Evolutionary conservation across 1,140 invertebrate species (phyloP).

Genomic region (Aphidius gifuensis): DNA sequence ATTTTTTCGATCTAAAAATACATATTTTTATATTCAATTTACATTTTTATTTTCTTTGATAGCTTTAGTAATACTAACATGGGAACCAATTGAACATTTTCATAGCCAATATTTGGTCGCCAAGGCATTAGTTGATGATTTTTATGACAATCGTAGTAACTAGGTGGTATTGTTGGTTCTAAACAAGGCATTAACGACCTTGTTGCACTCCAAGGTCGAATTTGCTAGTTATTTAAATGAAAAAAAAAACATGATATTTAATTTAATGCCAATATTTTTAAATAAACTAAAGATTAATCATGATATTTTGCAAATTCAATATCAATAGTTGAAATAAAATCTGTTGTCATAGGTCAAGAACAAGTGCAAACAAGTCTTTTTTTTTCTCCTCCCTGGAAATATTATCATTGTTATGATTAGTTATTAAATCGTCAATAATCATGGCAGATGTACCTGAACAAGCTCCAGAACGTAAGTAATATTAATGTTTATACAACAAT

Average conservation of each 20-base stretch:
- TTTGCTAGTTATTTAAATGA: constrained; percentile 50
- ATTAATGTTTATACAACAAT: background rate
- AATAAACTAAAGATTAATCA: background rate
- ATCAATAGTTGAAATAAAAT: background rate
- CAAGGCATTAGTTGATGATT: constrained; percentile 62
- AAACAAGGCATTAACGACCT: constrained; percentile 41
- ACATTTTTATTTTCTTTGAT: constrained; percentile 1
- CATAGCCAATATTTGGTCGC: constrained; percentile 73
- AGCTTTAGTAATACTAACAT: constrained; percentile 54
- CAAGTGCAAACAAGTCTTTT: no score
- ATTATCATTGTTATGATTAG: background rate
- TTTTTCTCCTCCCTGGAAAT: no score
- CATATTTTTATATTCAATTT: constrained; percentile 6
- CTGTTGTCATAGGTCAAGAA: constrained; percentile 2
- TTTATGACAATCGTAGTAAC: constrained; percentile 33
- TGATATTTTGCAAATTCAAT: no score
- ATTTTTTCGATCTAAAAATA: constrained; percentile 34
- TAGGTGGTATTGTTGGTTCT: constrained; percentile 37
- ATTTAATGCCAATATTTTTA: background rate
- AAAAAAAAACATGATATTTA: background rate
- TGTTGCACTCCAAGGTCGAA: constrained; percentile 61
- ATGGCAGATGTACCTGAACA: constrained; percentile 57
- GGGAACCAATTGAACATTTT: constrained; percentile 71
- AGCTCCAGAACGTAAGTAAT: constrained; percentile 63
- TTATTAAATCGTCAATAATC: constrained; percentile 5